phyloP scores from a whole-genome alignment of 37 sponge, comb jelly and placozoan genomes.

The Diacarnus erythraeanus region DNA sequence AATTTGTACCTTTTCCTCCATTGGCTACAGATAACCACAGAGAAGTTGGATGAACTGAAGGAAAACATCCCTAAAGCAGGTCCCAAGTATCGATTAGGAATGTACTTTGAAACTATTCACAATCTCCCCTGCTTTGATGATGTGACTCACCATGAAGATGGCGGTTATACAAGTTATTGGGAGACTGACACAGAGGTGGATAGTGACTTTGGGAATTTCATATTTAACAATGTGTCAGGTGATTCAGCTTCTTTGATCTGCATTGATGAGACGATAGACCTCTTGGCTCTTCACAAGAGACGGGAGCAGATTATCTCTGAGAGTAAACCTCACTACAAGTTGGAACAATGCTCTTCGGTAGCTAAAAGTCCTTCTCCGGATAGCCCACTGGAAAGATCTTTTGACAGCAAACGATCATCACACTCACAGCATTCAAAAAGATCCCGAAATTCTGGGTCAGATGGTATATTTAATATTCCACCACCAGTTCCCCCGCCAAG shows the following conservation, averaged over 20 bases:
- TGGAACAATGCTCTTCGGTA: conserved; percentile 13
- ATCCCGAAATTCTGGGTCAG: conserved; percentile 42
- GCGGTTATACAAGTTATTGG: conserved; percentile 50
- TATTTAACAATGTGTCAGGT: conserved; percentile 50
- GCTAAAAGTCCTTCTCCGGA: neutral
- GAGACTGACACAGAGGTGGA: conserved; percentile 67
- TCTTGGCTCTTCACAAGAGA: conserved; percentile 11
- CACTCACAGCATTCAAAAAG: conserved; percentile 12
- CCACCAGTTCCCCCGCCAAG: conserved; percentile 26
- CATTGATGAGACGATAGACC: conserved; percentile 46
- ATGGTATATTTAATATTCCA: conserved; percentile 22
- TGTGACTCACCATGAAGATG: conserved; percentile 1
- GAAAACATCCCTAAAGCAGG: conserved; percentile 53
- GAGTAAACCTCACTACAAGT: neutral
- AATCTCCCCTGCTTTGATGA: conserved; percentile 38
- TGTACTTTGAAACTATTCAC: conserved; percentile 78
- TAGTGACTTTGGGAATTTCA: conserved; percentile 33
- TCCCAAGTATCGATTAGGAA: conserved; percentile 62
- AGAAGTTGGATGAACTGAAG: conserved; percentile 60
- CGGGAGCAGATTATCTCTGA: neutral
- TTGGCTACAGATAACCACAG: conserved; percentile 59
- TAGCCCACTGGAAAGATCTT: conserved; percentile 12
- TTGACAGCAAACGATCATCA: conserved; percentile 19
- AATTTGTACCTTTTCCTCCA: no score
- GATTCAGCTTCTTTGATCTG: conserved; percentile 72